phyloP scores from a whole-genome alignment of 2,113 vertebrate genomes.

The Pampusana beccarii region DNA sequence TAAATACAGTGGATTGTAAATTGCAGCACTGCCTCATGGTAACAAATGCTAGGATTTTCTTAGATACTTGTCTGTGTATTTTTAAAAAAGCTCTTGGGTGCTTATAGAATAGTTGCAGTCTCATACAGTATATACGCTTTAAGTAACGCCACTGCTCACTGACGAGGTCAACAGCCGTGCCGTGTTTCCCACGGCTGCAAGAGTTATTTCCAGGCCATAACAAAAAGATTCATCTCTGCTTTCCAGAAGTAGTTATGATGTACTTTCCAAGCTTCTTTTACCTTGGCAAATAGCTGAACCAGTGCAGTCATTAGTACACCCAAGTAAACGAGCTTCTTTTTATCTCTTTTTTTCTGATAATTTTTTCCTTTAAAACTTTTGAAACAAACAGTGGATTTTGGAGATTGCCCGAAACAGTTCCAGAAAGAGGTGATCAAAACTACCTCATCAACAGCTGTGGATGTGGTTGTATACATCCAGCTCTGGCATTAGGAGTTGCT shows the following conservation, averaged over 20 bases:
- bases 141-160: neutral
- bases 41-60: neutral
- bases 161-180: neutral
- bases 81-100: neutral
- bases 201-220: neutral
- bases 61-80: neutral
- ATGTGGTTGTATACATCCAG: neutral
- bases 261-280: neutral
- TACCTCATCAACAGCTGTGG: neutral
- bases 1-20: neutral
- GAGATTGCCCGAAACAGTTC: neutral
- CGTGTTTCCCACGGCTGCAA: neutral
- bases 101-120: neutral
- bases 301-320: neutral
- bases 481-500: neutral
- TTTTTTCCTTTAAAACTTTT: neutral
- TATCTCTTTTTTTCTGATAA: neutral
- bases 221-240: neutral
- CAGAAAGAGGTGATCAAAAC: neutral
- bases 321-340: neutral
- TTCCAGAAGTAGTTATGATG: neutral
- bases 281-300: neutral
- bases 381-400: neutral
- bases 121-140: neutral
- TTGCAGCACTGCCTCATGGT: neutral